Evolutionary conservation across 2,888 invertebrate genomes (phyloP).

Genomic region (Aphelenchoides bicaudatus): DNA sequence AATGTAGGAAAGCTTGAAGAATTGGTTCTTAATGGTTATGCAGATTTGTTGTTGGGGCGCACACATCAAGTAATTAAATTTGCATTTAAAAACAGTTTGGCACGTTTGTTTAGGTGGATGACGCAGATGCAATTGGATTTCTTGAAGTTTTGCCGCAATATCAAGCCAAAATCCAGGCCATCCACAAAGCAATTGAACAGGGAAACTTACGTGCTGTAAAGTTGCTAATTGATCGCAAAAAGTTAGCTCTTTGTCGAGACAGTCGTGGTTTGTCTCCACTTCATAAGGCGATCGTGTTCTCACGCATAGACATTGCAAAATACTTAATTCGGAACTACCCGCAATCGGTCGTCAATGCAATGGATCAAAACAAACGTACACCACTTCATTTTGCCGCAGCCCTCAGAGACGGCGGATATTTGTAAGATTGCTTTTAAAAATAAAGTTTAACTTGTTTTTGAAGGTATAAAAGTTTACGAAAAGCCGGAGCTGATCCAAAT

Average conservation of each 20-base stretch:
- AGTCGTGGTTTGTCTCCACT: conserved; percentile 55
- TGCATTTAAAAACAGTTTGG: too few relatives aligned
- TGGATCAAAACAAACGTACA: conserved; percentile 68
- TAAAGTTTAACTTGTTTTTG: too few relatives aligned
- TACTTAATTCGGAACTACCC: conserved; percentile 66
- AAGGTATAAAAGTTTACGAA: conserved; percentile 68
- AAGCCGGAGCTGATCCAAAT: conserved; percentile 69
- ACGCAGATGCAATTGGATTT: conserved; percentile 69
- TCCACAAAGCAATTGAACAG: conserved; percentile 62
- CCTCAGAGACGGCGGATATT: conserved; percentile 67
- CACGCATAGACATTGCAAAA: conserved; percentile 77
- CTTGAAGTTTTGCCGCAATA: conserved; percentile 79
- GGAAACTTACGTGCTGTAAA: conserved; percentile 64
- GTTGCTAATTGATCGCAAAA: conserved; percentile 64
- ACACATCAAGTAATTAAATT: conserved; percentile 65
- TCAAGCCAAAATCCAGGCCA: conserved; percentile 64
- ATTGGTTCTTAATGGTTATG: conserved; percentile 82
- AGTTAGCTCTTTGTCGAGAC: conserved; percentile 62
- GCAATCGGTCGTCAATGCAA: conserved; percentile 61
- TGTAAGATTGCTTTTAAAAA: too few relatives aligned
- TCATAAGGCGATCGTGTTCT: conserved; percentile 65
- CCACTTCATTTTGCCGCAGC: conserved; percentile 71
- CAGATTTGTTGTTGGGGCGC: conserved; percentile 73
- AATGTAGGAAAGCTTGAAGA: conserved; percentile 86
- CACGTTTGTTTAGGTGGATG: too few relatives aligned